A percentile compares a stretch with the other conserved stretches of the same genome.
phyloP scores from a whole-genome alignment of 2,113 vertebrate species.

The Atractosteus spatula region DNA sequence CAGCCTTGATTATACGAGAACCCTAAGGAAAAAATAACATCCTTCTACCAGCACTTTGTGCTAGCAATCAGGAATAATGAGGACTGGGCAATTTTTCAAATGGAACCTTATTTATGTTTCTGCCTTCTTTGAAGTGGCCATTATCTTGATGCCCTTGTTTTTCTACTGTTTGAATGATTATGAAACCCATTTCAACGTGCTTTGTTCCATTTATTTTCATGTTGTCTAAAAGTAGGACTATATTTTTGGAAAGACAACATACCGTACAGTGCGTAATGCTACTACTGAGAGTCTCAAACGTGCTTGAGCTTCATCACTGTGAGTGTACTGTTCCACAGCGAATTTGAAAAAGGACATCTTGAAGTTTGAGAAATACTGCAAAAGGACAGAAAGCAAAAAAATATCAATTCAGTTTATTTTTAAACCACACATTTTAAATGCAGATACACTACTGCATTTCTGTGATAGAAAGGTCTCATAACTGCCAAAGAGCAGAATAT shows the following conservation, averaged over 20 bases:
- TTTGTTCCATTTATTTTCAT: slow-evolving; percentile 1
- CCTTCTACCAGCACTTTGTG: background rate
- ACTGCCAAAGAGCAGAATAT: no score
- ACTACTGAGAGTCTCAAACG: background rate
- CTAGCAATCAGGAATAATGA: background rate
- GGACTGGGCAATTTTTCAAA: background rate
- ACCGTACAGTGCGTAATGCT: background rate
- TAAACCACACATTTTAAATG: no score
- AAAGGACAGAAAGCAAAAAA: no score
- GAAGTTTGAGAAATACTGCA: no score
- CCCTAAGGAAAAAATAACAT: background rate
- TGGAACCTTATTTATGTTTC: slow-evolving; percentile 13
- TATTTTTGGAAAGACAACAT: slow-evolving; percentile 8
- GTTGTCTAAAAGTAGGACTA: background rate
- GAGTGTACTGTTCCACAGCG: no score
- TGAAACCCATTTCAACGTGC: background rate
- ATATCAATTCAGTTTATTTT: no score
- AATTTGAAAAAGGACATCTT: no score
- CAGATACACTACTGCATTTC: no score
- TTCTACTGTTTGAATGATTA: background rate
- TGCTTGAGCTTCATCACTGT: no score
- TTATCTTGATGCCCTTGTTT: background rate
- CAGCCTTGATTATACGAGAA: background rate
- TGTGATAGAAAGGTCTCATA: no score
- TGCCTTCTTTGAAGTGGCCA: background rate